Conservation (phyloP, 2,888 invertebrate genomes). For the Lasiommata megera region DNA sequence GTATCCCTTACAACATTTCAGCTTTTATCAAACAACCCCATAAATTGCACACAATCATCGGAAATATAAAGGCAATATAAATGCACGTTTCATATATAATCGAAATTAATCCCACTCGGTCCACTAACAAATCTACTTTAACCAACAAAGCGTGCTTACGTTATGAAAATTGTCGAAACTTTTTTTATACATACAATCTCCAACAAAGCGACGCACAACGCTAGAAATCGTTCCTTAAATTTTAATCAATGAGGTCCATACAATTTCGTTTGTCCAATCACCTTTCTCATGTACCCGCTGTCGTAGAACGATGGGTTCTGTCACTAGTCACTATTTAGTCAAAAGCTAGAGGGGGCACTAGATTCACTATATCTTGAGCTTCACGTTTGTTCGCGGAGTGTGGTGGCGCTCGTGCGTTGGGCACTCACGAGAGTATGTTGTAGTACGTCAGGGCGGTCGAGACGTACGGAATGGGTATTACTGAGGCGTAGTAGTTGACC, state of each 20-base stretch:
- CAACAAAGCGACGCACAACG: conserved; percentile 73
- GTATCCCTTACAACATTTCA: not conserved
- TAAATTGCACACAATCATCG: not conserved
- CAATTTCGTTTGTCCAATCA: conserved; percentile 63
- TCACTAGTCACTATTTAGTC: conserved; percentile 33
- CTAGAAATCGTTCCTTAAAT: conserved; percentile 54
- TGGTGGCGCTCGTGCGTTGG: conserved; percentile 8
- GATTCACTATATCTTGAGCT: conserved; percentile 38
- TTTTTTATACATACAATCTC: conserved; percentile 56
- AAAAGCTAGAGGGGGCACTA: conserved; percentile 44
- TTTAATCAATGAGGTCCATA: conserved; percentile 54
- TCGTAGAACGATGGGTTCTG: conserved; percentile 39
- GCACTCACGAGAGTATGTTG: conserved; percentile 65
- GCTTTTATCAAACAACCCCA: not conserved
- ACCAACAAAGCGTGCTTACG: conserved; percentile 68
- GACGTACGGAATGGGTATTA: conserved; percentile 74
- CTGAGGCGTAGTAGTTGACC: conserved; percentile 80
- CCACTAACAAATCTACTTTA: conserved; percentile 64
- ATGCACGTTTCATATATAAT: conserved; percentile 31
- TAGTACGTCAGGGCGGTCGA: conserved; percentile 66
- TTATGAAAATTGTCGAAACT: conserved; percentile 34
- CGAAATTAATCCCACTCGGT: conserved; percentile 48
- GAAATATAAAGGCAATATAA: conserved; percentile 31
- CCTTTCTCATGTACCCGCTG: conserved; percentile 68
- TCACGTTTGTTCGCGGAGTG: conserved; percentile 30